Evolutionary conservation across 2,113 vertebrate species (phyloP).

Genomic region (Megaleporinus macrocephalus): DNA sequence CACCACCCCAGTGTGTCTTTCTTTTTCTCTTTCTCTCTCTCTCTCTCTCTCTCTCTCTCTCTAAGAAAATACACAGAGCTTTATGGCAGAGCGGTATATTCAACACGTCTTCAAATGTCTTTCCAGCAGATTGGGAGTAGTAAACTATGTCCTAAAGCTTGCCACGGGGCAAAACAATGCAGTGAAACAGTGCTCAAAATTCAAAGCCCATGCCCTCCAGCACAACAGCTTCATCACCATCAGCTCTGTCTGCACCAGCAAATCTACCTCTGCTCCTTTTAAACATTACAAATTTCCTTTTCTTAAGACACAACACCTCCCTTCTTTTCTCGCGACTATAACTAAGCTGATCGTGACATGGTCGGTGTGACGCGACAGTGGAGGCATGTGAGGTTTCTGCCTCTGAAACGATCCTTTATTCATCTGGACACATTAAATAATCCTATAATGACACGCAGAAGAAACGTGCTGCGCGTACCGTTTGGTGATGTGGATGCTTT

Average conservation of each 20-base stretch:
- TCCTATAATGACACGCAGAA: neutral
- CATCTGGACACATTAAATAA: neutral
- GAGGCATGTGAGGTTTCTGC: neutral
- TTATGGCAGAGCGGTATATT: slow-evolving; percentile 11
- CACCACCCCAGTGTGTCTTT: too few relatives aligned
- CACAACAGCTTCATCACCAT: neutral
- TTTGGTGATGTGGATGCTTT: neutral
- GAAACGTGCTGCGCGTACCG: neutral
- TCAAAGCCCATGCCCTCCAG: slow-evolving; percentile 25
- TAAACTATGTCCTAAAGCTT: slow-evolving; percentile 25
- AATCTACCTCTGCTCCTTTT: neutral
- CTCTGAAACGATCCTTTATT: neutral
- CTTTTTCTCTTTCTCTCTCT: too few relatives aligned
- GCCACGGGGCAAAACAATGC: slow-evolving; percentile 37
- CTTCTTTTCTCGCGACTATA: neutral
- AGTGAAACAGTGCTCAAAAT: slow-evolving; percentile 13
- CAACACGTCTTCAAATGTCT: slow-evolving; percentile 9
- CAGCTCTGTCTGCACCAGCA: neutral
- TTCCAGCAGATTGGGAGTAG: neutral
- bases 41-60: too few relatives aligned
- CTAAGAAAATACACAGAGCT: neutral
- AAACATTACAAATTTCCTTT: neutral
- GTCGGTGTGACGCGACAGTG: neutral
- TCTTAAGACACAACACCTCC: neutral
- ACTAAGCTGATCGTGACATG: too few relatives aligned